Evolutionary conservation across 2,113 vertebrate genomes (phyloP), one percentile per base, ranked within the genome.

Genomic region (Cochlearius cochlearius): DNA sequence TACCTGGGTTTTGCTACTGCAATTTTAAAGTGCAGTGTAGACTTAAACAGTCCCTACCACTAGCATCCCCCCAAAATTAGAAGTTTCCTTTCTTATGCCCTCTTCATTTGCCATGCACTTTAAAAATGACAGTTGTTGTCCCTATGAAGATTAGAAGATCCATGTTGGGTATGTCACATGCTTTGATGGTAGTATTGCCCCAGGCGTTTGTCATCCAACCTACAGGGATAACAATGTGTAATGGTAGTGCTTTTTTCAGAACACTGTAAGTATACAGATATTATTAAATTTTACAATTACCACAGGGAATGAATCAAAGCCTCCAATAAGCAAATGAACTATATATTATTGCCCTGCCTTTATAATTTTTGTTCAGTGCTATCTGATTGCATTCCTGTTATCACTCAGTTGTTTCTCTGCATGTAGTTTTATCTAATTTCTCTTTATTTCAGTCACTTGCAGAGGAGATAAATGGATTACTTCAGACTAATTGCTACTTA

Each of bases 301-400:
- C 98, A 98, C 92, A 97, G 98, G 98, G 98, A 98, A 97, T 75
- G 96, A 99, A 99, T 99, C 98, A 99, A 99, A 99, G 98, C 96
- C 92, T 96, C 88, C 96, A 92, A 94, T 95, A 97, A 98, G 97
- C 95, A 90, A 97, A 98, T 97, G 97, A 98, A 98, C 96, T 96
- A 94, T 97, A 96, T 98, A 97, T 97, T 97, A 98, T 94, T 97
- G 95, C 96, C 97, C 98, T 98, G 97, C 98, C 98, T 98, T 98
- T 97, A 97, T 97, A 97, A 98, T 95, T 98, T 98, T 97, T 97
- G 80, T 91, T 97, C 93, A 90, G 92, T 92, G 74, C 97, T 98
- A 98, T 98, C 97, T 96, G 97, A 97, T 92, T 94, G 76, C 74
- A 66, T 84, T 92, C 50, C 41, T 92, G 36, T 94, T 97, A 97